Percentiles rank a stretch among this genome's conserved stretches.
Evolutionary conservation across 2,888 invertebrate species (phyloP).

Genomic region (Latheticus oryzae): DNA sequence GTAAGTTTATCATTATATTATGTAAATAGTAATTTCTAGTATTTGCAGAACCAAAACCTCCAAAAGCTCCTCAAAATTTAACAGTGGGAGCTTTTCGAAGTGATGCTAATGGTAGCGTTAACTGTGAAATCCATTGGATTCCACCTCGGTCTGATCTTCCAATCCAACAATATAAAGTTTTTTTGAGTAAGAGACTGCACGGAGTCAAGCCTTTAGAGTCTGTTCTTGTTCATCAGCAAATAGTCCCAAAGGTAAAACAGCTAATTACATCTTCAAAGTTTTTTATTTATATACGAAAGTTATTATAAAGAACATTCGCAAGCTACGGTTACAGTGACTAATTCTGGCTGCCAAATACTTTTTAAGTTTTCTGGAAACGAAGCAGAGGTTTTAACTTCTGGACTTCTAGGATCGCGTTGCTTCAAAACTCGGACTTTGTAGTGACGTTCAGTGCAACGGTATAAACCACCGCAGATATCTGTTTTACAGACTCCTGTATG

Average conservation of each 20-base stretch:
- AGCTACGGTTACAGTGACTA: conserved; percentile 59
- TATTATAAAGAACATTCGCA: conserved; percentile 59
- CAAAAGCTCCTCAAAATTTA: conserved; percentile 73
- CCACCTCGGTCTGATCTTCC: conserved; percentile 79
- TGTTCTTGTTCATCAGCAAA: conserved; percentile 73
- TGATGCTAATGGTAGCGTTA: conserved; percentile 66
- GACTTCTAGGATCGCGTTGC: conserved; percentile 43
- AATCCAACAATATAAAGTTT: conserved; percentile 78
- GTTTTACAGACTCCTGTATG: conserved; percentile 57
- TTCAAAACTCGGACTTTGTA: conserved; percentile 61
- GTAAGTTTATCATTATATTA: conserved; percentile 46
- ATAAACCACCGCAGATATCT: conserved; percentile 54
- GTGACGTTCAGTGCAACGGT: conserved; percentile 55
- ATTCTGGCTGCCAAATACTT: conserved; percentile 59
- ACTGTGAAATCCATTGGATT: conserved; percentile 75
- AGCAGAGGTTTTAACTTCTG: conserved; percentile 43
- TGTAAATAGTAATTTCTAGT: conserved; percentile 1
- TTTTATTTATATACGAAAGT: conserved; percentile 9
- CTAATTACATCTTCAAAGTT: conserved; percentile 1
- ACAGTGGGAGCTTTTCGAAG: conserved; percentile 67
- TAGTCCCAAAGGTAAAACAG: conserved; percentile 70
- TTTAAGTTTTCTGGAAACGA: conserved; percentile 57
- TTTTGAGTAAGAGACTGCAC: conserved; percentile 78
- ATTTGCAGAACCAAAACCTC: conserved; percentile 70
- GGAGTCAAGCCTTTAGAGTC: conserved; percentile 72